phyloP scores from a whole-genome alignment of 1,140 invertebrate species.

The Mercenaria mercenaria region DNA sequence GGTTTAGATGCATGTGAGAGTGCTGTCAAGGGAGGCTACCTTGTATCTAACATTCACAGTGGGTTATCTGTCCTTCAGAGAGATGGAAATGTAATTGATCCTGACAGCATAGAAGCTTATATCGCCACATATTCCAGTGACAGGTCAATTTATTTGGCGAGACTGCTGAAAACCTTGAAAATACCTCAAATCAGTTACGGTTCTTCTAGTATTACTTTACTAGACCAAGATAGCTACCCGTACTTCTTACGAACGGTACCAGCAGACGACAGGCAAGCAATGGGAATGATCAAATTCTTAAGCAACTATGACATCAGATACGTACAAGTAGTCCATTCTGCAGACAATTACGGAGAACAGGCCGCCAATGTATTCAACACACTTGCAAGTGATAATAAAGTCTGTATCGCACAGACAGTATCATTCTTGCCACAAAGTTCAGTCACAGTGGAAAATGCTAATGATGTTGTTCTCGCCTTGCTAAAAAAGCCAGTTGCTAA shows the following conservation, averaged over 20 bases:
- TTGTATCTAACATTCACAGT: constrained; percentile 82
- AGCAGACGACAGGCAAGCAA: constrained; percentile 92
- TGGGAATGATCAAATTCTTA: constrained; percentile 88
- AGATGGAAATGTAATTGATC: constrained; percentile 71
- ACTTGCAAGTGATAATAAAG: constrained; percentile 67
- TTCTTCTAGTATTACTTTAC: constrained; percentile 91
- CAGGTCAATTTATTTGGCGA: constrained; percentile 79
- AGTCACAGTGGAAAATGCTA: constrained; percentile 76
- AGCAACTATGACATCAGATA: constrained; percentile 79
- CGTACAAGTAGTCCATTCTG: constrained; percentile 80
- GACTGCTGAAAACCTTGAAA: constrained; percentile 88
- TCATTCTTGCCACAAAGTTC: constrained; percentile 74
- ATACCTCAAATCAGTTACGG: constrained; percentile 94
- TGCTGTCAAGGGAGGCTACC: constrained; percentile 77
- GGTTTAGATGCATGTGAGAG: constrained; percentile 82
- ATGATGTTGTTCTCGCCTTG: constrained; percentile 75
- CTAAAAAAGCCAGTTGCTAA: constrained; percentile 81
- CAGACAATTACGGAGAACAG: constrained; percentile 75
- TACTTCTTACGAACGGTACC: constrained; percentile 94
- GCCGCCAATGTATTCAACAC: constrained; percentile 72
- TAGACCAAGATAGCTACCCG: constrained; percentile 91
- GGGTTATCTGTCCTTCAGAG: constrained; percentile 72
- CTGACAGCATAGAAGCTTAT: constrained; percentile 79
- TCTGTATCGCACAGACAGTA: constrained; percentile 82
- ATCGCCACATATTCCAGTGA: constrained; percentile 81